These are phyloP conservation scores for Drosophila prolongata DNA, from an alignment of 2,888 invertebrate genomes.

Conservation along the genomic window DNA sequence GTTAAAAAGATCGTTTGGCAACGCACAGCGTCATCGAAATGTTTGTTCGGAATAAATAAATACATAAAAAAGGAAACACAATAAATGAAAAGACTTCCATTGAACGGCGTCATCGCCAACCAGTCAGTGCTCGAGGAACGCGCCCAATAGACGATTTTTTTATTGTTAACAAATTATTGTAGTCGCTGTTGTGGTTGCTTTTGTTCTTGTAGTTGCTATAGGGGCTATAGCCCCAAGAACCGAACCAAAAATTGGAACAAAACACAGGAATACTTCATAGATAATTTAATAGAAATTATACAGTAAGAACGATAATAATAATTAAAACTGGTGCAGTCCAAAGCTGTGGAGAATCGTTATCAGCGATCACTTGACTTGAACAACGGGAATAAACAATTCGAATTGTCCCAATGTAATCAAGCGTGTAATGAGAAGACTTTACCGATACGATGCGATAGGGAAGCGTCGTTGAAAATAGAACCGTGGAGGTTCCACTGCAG, in stretches of 20 bases:
- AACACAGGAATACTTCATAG: slow-evolving; percentile 12
- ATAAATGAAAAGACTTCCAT: slow-evolving; percentile 59
- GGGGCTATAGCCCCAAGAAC: background rate
- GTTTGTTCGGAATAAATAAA: slow-evolving; percentile 54
- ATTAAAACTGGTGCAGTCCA: slow-evolving; percentile 19
- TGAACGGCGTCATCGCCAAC: slow-evolving; percentile 53
- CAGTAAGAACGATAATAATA: slow-evolving; percentile 29
- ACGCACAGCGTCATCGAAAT: slow-evolving; percentile 59
- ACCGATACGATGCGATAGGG: slow-evolving; percentile 6
- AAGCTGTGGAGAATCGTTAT: slow-evolving; percentile 15
- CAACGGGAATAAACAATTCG: slow-evolving; percentile 33
- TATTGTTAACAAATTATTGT: slow-evolving; percentile 39
- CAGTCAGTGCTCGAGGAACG: slow-evolving; percentile 45
- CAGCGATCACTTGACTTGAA: slow-evolving; percentile 35
- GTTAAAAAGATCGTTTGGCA: slow-evolving; percentile 38
- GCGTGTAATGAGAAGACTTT: slow-evolving; percentile 36
- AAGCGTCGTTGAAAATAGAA: background rate
- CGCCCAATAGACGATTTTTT: slow-evolving; percentile 39
- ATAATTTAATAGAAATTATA: slow-evolving; percentile 45
- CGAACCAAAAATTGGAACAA: background rate
- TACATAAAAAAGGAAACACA: slow-evolving; percentile 50
- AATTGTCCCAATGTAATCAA: slow-evolving; percentile 33
- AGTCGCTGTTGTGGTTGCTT: slow-evolving; percentile 7
- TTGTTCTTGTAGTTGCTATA: slow-evolving; percentile 1
- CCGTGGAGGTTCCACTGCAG: background rate